Evolutionary conservation across 2,888 invertebrate species (phyloP).

Genomic region (Cylindroiulus punctatus): DNA sequence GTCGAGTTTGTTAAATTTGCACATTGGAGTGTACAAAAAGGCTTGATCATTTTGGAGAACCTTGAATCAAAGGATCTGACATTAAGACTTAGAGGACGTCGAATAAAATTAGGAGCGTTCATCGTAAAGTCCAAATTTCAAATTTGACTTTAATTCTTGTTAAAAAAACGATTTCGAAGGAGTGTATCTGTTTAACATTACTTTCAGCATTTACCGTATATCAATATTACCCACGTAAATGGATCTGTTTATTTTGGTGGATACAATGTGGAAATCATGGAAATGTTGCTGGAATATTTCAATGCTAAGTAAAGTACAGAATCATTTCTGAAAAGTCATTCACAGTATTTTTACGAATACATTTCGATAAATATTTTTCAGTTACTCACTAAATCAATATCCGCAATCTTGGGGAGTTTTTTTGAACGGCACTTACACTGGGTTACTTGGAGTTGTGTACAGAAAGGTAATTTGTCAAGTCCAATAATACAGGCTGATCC

Average conservation of each 20-base stretch:
- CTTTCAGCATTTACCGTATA: slow-evolving; percentile 8
- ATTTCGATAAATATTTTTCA: background rate
- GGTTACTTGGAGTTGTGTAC: background rate
- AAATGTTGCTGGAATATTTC: slow-evolving; percentile 47
- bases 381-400: background rate
- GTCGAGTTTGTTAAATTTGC: slow-evolving; percentile 25
- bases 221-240: background rate
- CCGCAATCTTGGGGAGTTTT: slow-evolving; percentile 43
- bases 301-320: background rate
- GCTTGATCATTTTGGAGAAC: slow-evolving; percentile 20
- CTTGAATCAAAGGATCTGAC: background rate
- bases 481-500: no score
- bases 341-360: background rate
- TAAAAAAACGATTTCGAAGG: background rate
- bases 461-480: slow-evolving; percentile 27
- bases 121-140: background rate
- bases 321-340: background rate
- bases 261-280: slow-evolving; percentile 13
- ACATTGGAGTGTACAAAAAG: background rate
- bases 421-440: slow-evolving; percentile 44
- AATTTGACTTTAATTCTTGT: background rate
- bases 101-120: background rate
- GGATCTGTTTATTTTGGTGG: background rate
- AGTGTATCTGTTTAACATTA: background rate
- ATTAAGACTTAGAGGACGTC: slow-evolving; percentile 17